phyloP scores from a whole-genome alignment of 2,113 vertebrate genomes.

The Crypturellus undulatus region DNA sequence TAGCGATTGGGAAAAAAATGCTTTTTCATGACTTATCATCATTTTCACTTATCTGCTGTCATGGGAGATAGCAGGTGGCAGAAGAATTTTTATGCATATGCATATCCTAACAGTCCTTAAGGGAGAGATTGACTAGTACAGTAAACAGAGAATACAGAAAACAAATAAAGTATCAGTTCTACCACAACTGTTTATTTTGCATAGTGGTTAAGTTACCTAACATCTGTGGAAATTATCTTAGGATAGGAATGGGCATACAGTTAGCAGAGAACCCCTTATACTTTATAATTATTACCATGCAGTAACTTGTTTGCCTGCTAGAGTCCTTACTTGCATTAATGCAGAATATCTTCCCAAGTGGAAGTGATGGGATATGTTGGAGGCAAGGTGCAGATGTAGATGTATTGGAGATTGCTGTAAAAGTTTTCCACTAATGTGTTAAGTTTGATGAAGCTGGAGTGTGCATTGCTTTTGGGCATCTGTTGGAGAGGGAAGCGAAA shows the following conservation, averaged over 20 bases:
- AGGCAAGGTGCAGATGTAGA: constrained; percentile 35
- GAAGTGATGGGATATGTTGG: background rate
- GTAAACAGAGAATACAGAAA: background rate
- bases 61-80: background rate
- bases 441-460: constrained; percentile 42
- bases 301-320: background rate
- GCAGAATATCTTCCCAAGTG: constrained; percentile 24
- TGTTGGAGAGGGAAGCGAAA: constrained; percentile 53
- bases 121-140: background rate
- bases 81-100: background rate
- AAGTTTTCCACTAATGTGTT: constrained; percentile 40
- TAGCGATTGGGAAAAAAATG: background rate
- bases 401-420: constrained; percentile 20
- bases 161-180: background rate
- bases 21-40: background rate
- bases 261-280: background rate
- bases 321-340: background rate
- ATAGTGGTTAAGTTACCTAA: background rate
- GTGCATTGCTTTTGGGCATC: constrained; percentile 54
- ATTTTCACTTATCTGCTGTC: background rate
- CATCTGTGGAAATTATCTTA: background rate
- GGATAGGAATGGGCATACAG: background rate
- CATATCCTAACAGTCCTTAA: background rate
- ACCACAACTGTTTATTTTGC: background rate
- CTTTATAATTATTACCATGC: background rate